Evolutionary conservation across 2,888 invertebrate genomes (phyloP), one percentile per base, ranked within the genome.

Genomic region (Heliconius sara): DNA sequence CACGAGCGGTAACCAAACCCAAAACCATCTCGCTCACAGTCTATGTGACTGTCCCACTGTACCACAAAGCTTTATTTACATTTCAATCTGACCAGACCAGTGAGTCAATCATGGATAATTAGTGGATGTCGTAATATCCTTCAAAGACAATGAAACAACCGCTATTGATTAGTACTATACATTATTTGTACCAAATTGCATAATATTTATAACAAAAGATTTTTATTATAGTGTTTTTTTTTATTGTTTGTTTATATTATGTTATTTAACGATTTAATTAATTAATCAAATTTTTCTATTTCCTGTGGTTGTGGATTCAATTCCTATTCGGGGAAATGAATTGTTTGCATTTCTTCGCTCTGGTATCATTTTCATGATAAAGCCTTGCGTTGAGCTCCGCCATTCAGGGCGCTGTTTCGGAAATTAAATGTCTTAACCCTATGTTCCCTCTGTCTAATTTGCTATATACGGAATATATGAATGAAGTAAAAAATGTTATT

Each of bases 101-200:
- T 70, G 76, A 78, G 57, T 80, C 70, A 79, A 73, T 77, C 75
- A 63, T 67, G 70, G 79, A 76, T 83, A 84, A 83, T 84, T 84
- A 80, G 80, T 73, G 47, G 30, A 78, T 84, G 82, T 72, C 78
- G 83, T 76, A 84, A 84, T 80, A 73, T 83, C 83, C 83, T 78
- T 66, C 76, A 75, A 75, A 84, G 77, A 83, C 84, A 84, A 84
- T 83, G 81, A 79, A 83, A 77, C 81, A 80, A 79, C 25, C 66
- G 79, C 80, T 77, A 79, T 81, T 81, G 76, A 78, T 76, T 68
- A 47, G 77, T 63, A 47, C 52, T 16, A 5, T 47, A 47, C 79
- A 60, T 80, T 82, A 78, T 82, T 77, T 80, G 57, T 68, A 71
- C 75, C 57, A 39, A 13, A 75, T 81, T 76, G n/a, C 67, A 27